A percentile compares a stretch with the other conserved stretches of the same genome.
These are phyloP conservation scores for Periplaneta americana DNA, from an alignment of 1,140 invertebrate genomes.

Conservation along the genomic window DNA sequence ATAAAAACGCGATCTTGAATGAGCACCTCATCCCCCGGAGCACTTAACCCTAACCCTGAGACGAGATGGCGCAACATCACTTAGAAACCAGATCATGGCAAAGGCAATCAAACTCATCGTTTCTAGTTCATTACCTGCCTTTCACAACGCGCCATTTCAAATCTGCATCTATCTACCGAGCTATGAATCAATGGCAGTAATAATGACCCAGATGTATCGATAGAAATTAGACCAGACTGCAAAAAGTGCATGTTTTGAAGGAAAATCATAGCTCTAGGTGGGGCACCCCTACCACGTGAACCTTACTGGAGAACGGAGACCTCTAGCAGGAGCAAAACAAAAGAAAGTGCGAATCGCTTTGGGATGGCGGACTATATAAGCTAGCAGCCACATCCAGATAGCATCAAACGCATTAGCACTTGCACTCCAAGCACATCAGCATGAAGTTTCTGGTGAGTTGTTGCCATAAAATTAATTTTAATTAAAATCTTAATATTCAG, in stretches of 20 bases:
- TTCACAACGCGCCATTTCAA: neutral
- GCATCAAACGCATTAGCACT: neutral
- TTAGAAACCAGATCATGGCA: neutral
- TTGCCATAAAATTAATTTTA: too few species aligned
- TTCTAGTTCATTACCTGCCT: neutral
- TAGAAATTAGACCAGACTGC: neutral
- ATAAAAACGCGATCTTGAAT: too few species aligned
- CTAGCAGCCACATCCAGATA: neutral
- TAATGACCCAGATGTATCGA: neutral
- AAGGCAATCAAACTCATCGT: neutral
- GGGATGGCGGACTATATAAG: neutral
- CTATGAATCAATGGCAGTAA: neutral
- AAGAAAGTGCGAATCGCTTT: neutral
- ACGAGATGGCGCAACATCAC: neutral
- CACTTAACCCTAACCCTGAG: neutral
- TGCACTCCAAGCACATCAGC: too few species aligned
- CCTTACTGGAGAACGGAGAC: neutral
- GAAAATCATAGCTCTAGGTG: neutral
- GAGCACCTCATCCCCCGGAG: too few species aligned
- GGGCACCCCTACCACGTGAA: neutral
- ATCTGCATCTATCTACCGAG: neutral
- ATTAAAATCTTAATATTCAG: too few species aligned
- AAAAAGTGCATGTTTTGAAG: too few species aligned
- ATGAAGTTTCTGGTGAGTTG: neutral
- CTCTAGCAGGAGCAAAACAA: neutral